Base-by-base conservation (phyloP, 2,797 vertebrate species). In the Acrocephalus scirpaceus region DNA sequence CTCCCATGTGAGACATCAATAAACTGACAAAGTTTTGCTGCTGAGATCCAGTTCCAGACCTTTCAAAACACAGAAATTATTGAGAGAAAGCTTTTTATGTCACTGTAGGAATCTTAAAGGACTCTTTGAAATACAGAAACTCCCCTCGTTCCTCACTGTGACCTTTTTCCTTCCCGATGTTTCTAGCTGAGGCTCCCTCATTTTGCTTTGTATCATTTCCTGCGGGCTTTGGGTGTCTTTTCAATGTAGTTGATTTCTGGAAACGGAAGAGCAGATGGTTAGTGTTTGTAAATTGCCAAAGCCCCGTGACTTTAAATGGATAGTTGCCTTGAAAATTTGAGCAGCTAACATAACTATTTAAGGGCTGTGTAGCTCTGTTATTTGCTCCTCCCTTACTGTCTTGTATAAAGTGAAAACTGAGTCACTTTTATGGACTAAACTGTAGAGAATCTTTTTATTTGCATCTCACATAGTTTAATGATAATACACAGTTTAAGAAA, bases 281-380 rank as follows among this genome's bases (percentile, higher is more conserved):
- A 32, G 42, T 92, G 90, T 96, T 96, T 95, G 94, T 72, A 95
- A 96, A 95, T 95, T 95, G 86, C 79, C 88, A 85, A 84, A 92
- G 56, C 83, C 70, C 73, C 0, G 0, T 90, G 73, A 86, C 75
- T 92, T 92, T 78, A 86, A 81, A 57, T 45, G 62, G 51, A 91
- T 69, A 72, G 87, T 45, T 92, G 72, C 51, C 69, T 95, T 86
- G 73, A 91, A 91, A 86, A 92, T 86, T 5, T 73, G 44, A 96
- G 51, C 36, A 78, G 70, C 56, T 81, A 83, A 61, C 30, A 13
- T 10, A 80, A 40, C 40, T 90, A 27, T 93, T 83, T 80, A 81
- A 91, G 62, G 70, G 27, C 56, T 88, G 25, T 70, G 10, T 50
- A 51, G 47, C 72, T 13, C 22, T 86, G 74, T 60, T 42, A n/a